Base-by-base conservation (phyloP, 2,888 invertebrate genomes). In the Tricholauxania praeusta region DNA sequence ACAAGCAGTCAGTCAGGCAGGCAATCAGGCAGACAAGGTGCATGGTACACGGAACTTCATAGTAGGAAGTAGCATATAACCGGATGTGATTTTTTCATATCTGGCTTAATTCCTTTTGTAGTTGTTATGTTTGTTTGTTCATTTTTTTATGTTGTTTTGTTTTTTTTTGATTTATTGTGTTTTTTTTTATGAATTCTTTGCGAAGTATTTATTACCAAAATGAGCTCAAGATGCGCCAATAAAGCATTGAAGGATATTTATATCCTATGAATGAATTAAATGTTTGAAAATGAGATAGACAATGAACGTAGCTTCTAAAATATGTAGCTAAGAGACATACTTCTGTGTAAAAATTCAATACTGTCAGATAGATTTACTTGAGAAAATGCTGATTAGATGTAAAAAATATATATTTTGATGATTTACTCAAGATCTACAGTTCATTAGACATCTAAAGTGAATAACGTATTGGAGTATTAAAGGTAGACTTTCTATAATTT, bases 21-120 rank as follows among this genome's bases (percentile, higher is more conserved):
- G 22, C 52, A 52, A 66, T 49, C 8, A 51, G 59, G 49, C 73
- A 64, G 19, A 62, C 62, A 62, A 70, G 51, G 60, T 62, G 48
- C 57, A 69, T 32, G 60, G 69, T 72, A 67, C 59, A 51, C 79
- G 83, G 83, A 85, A 82, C 80, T 80, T 79, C 82, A 39, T 39
- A 82, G 85, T 84, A 85, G 85, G 84, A 81, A 84, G 85, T 84
- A 84, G 83, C 80, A 83, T 83, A 84, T 83, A 82, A 83, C 84
- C 84, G 84, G 84, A 84, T 84, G 84, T 84, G 85, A 85, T 84
- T 82, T 83, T 81, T 82, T 82, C 79, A 81, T 83, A 81, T 78
- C 17, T n/a, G n/a, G 15, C 22, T 22, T 66, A 47, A n/a, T 65
- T 39, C 12, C 19, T 52, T 28, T 15, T 15, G 15, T 60, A 15